phyloP scores from a whole-genome alignment of 92 coral and sea anemone genomes.

The Porites lobata region DNA sequence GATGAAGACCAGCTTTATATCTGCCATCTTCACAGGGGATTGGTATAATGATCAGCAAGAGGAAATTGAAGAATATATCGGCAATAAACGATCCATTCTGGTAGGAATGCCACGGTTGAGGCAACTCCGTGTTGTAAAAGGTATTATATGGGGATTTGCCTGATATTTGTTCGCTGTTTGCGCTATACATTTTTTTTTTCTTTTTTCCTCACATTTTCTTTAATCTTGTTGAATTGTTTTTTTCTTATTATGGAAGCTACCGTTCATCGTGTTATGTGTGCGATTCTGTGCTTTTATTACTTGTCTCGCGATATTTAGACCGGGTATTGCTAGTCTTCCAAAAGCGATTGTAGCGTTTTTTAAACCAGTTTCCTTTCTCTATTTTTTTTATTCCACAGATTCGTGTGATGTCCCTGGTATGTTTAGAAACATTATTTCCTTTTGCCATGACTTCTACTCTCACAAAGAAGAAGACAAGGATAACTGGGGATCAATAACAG shows the following conservation, averaged over 20 bases:
- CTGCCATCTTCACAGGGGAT: background rate
- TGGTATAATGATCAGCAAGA: constrained; percentile 33
- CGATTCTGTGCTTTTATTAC: background rate
- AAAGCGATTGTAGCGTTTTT: too few relatives aligned
- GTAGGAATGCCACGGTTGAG: constrained; percentile 33
- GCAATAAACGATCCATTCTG: constrained; percentile 19
- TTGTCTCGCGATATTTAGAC: too few relatives aligned
- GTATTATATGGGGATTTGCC: background rate
- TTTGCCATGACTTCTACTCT: constrained; percentile 16
- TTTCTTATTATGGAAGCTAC: too few relatives aligned
- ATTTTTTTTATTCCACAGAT: background rate
- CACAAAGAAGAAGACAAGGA: constrained; percentile 1
- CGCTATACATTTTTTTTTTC: too few relatives aligned
- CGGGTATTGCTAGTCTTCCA: too few relatives aligned
- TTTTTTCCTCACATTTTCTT: background rate
- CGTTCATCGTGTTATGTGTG: background rate
- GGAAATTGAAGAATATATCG: constrained; percentile 22
- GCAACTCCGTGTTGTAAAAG: constrained; percentile 15
- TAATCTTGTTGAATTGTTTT: background rate
- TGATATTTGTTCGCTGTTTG: too few relatives aligned
- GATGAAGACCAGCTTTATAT: background rate
- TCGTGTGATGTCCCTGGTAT: background rate
- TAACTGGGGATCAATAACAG: background rate
- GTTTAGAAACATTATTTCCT: background rate
- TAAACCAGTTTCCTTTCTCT: too few relatives aligned